These are phyloP conservation scores for Nipponacmea schrenckii DNA, from an alignment of 2,888 invertebrate genomes.

Conservation along the genomic window DNA sequence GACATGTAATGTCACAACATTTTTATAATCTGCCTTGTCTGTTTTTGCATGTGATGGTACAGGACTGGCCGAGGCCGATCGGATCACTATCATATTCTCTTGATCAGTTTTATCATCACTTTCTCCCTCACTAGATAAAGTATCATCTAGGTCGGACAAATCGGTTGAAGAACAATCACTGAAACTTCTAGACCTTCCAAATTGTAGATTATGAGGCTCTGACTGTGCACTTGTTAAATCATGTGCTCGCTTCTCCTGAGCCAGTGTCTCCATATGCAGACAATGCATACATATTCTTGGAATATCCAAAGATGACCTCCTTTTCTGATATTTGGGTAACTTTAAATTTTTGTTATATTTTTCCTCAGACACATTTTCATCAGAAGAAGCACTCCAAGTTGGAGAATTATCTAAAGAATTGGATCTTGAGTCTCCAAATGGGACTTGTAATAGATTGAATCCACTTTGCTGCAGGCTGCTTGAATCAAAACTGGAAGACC, in stretches of 20 bases:
- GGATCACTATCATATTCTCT: slow-evolving; percentile 13
- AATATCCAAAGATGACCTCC: slow-evolving; percentile 57
- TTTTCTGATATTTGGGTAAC: slow-evolving; percentile 41
- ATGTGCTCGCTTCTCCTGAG: slow-evolving; percentile 31
- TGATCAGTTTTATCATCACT: slow-evolving; percentile 25
- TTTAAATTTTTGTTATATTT: slow-evolving; percentile 32
- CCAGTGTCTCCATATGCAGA: slow-evolving; percentile 55
- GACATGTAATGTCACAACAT: slow-evolving; percentile 57
- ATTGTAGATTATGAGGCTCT: slow-evolving; percentile 29
- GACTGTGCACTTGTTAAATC: slow-evolving; percentile 17
- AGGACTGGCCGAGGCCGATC: slow-evolving; percentile 8
- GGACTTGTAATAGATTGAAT: slow-evolving; percentile 28
- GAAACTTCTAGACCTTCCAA: slow-evolving; percentile 12
- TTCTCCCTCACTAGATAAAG: slow-evolving; percentile 32
- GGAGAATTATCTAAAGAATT: slow-evolving; percentile 55
- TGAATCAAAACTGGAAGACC: slow-evolving; percentile 62
- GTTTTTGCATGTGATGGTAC: slow-evolving; percentile 14
- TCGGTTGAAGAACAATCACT: slow-evolving; percentile 14
- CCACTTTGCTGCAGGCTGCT: slow-evolving; percentile 40
- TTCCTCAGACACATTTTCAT: slow-evolving; percentile 50
- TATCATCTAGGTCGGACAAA: slow-evolving; percentile 15
- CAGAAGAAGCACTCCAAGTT: slow-evolving; percentile 43
- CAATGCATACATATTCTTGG: slow-evolving; percentile 64
- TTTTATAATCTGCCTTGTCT: slow-evolving; percentile 34
- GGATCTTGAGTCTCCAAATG: slow-evolving; percentile 38